Percentiles rank a stretch among this genome's conserved stretches.
Conservation (phyloP, 2,113 vertebrate species). For the Epinephelus lanceolatus region DNA sequence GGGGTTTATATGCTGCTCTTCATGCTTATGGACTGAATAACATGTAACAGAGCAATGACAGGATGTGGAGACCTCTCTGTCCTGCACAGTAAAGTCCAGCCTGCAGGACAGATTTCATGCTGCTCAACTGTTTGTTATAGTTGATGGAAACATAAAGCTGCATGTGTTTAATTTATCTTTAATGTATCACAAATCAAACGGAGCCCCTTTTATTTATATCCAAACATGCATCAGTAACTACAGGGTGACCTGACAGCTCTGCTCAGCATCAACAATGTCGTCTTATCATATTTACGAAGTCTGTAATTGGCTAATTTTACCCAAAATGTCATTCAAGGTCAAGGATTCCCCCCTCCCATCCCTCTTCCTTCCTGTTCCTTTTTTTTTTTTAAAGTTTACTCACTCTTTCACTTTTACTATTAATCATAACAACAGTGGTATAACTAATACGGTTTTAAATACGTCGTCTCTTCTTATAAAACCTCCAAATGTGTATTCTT, state of each 20-base stretch:
- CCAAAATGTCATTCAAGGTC: slow-evolving; percentile 66
- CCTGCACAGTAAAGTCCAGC: not conserved
- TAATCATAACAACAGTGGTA: not conserved
- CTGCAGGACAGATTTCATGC: not conserved
- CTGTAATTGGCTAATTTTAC: slow-evolving; percentile 24
- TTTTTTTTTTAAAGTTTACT: not conserved
- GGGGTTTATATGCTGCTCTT: not conserved
- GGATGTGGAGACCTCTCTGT: slow-evolving; percentile 1
- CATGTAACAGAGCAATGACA: not conserved
- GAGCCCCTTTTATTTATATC: not conserved
- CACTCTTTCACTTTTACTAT: slow-evolving; percentile 31
- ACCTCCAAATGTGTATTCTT: not conserved
- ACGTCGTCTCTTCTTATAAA: not conserved
- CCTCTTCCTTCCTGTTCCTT: not conserved
- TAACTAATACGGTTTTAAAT: not conserved
- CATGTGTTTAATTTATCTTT: not conserved
- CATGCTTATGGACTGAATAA: not conserved
- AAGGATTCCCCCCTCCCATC: slow-evolving; percentile 3
- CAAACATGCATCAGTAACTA: not conserved
- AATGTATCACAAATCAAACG: not conserved
- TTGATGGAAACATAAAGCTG: not conserved
- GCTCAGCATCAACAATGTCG: not conserved
- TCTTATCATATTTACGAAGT: not conserved
- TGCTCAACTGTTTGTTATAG: not conserved
- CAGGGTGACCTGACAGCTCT: not conserved